phyloP scores from a whole-genome alignment of 2,797 vertebrate species.

The Pelobates cultripes region DNA sequence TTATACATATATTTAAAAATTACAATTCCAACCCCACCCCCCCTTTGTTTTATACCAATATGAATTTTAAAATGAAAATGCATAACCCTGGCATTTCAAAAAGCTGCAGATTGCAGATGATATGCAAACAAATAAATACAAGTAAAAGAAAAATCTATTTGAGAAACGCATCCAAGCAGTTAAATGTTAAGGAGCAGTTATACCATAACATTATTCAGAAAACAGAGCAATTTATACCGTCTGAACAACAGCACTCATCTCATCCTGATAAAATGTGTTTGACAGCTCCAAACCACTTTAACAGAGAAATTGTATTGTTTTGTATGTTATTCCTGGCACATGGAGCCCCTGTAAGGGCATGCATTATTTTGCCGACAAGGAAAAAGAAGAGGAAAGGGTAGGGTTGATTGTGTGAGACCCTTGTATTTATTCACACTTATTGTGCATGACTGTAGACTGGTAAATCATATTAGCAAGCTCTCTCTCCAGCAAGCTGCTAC shows the following conservation, averaged over 20 bases:
- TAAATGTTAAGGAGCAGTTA: constrained; percentile 49
- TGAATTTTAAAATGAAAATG: too few species aligned
- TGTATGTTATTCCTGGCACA: constrained; percentile 71
- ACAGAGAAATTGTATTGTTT: constrained; percentile 70
- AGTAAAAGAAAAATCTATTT: neutral
- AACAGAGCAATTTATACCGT: constrained; percentile 42
- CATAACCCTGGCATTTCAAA: too few species aligned
- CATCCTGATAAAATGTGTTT: constrained; percentile 57
- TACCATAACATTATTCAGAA: constrained; percentile 33
- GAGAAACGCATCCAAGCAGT: neutral
- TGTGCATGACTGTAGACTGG: constrained; percentile 94
- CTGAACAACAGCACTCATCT: constrained; percentile 58
- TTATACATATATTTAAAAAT: too few species aligned
- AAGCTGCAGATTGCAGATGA: too few species aligned
- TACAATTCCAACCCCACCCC: too few species aligned
- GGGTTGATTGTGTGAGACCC: constrained; percentile 87
- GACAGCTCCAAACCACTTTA: constrained; percentile 70
- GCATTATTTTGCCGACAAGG: constrained; percentile 80
- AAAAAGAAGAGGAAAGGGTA: constrained; percentile 78
- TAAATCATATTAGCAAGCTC: constrained; percentile 90
- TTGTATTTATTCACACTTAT: constrained; percentile 85
- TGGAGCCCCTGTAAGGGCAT: constrained; percentile 80
- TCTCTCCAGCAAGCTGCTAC: constrained; percentile 83
- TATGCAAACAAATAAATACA: too few species aligned
- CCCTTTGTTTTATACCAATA: too few species aligned